Evolutionary conservation across 2,797 vertebrate species (phyloP), one percentile per base, ranked within the genome.

Genomic region (Sebastes minor): DNA sequence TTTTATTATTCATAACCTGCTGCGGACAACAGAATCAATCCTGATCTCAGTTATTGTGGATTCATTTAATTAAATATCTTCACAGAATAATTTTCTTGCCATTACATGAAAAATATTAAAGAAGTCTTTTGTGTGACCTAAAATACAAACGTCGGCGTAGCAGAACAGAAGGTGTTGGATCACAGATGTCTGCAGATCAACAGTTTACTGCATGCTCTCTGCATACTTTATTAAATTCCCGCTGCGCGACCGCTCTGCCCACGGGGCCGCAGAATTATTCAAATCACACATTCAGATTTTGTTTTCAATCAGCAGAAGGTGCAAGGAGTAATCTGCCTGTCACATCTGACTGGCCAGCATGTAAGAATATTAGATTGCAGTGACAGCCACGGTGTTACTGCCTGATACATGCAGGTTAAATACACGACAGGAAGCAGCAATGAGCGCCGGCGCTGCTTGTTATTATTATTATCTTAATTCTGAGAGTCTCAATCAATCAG

Each of bases 401-500:
- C 3, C 56, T 56, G 67, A 62, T 74, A n/a, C 11, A 46, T 2
- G 25, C 30, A 67, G 23, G 12, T 74, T 71, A 9, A 74, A 55
- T 18, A 4, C 32, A 32, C 8, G 28, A 61, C 27, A 8, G 7
- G 9, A 23, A 65, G 2, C 69, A 27, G 18, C 56, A 23, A 13
- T n/a, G 71, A 81, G 49, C 59, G 4, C 12, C 12, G 4, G 42
- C 14, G 38, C 53, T 35, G 22, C 25, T 13, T 13, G 4, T n/a
- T 27, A 16, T 52, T 12, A 16, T 42, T 42, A 46, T 25, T 5
- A 13, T 32, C 13, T 68, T 32, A 25, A 53, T 71, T 66, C 14
- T 20, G 35, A 62, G 30, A 59, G 59, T 42, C 18, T 70, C 61
- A 32, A 81, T 82, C 67, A 56, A 10, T 76, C 72, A 65, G 59